Percentiles rank a stretch among this genome's conserved stretches.
These are phyloP conservation scores for Anastrepha ludens DNA, from an alignment of 1,140 invertebrate species.

Conservation along the genomic window DNA sequence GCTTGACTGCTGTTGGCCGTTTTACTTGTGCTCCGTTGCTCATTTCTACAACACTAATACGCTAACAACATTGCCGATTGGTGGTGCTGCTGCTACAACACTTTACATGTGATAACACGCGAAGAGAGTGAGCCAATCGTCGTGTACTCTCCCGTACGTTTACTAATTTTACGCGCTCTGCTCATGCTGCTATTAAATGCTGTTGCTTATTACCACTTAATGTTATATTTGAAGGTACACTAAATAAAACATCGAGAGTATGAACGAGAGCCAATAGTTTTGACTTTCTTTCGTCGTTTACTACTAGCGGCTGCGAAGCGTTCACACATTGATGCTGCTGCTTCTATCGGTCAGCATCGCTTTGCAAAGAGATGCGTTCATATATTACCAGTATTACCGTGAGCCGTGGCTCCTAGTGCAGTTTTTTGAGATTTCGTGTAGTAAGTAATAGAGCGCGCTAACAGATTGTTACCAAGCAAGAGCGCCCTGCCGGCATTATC, in stretches of 20 bases:
- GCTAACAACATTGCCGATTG: neutral
- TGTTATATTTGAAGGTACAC: too few species aligned
- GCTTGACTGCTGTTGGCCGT: conserved; percentile 19
- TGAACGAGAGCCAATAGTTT: neutral
- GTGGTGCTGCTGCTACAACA: neutral
- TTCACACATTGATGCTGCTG: too few species aligned
- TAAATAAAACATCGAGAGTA: too few species aligned
- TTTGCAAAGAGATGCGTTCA: neutral
- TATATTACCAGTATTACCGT: neutral
- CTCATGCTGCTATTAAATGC: neutral
- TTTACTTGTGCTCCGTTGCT: neutral
- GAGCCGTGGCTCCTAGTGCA: neutral
- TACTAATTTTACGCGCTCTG: neutral
- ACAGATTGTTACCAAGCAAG: neutral
- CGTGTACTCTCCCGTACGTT: neutral
- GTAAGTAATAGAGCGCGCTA: conserved; percentile 17
- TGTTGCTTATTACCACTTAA: neutral
- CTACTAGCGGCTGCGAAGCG: too few species aligned
- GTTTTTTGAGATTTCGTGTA: conserved; percentile 3
- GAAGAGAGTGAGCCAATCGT: neutral
- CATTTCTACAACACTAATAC: conserved; percentile 18
- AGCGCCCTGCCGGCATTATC: neutral
- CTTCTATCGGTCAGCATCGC: too few species aligned
- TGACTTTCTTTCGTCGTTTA: neutral
- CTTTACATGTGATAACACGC: neutral